Evolutionary conservation across 2,113 vertebrate genomes (phyloP), one percentile per base, ranked within the genome.

Genomic region (Echinops telfairi): DNA sequence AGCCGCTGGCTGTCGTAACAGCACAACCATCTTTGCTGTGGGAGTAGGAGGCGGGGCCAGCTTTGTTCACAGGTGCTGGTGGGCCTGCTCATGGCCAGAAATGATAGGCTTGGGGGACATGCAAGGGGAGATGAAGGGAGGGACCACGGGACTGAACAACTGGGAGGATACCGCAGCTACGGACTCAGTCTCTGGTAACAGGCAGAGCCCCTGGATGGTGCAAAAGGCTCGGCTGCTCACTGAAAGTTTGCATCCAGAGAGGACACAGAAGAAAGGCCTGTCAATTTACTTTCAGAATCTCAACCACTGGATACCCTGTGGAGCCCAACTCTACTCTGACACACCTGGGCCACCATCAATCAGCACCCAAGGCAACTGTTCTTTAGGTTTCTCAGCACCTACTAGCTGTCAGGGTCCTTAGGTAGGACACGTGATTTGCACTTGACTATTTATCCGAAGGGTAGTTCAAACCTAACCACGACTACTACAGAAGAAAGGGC

Each of bases 31-130:
- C 36, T 91, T 79, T 47, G n/a, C 76, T 4, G 1, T 0, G 0
- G n/a, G 58, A 20, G 25, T 79, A 33, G 22, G 66, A 75, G 89
- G 58, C 1, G 14, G 27, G 20, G 84, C 62, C n/a, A 2, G 33
- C 78, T 23, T 38, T 2, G 29, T n/a, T 70, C 36, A 0, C 3
- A 31, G 0, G 0, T 38, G 22, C 1, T 1, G 57, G 2, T 1
- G 66, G 83, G 62, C 22, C 29, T n/a, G 36, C 25, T 43, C 62
- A 80, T 36, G 62, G 86, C 2, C n/a, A 82, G 43, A 47, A 85
- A 86, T 60, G 47, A 0, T 0, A 11, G 25, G 14, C 0, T 0
- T 29, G 57, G 95, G 73, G 86, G 78, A n/a, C 47, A 33, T 12
- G 17, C 8, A 40, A 40, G 57, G 4, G 6, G 68, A 90, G 76